Evolutionary conservation across 1,140 invertebrate species (phyloP), one percentile per base, ranked within the genome.

Genomic region (Anadara kagoshimensis): DNA sequence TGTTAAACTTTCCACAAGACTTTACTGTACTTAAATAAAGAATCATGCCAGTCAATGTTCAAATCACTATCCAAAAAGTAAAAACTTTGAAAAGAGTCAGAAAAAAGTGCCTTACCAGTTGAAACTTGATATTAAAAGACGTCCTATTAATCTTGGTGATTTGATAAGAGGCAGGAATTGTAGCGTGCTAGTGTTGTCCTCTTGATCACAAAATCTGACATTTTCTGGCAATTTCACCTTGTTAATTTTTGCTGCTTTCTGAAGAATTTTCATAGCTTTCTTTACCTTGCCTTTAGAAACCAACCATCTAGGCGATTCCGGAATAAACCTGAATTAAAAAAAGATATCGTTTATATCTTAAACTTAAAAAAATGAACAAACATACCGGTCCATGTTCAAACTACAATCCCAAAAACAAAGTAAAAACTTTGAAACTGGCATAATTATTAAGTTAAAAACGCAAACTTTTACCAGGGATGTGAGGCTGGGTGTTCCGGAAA

Each of bases 151-250:
- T 7, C n/a, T 44, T 43, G 18, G 29, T 11, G 64, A 67, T 5
- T 22, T 43, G 0, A 67, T 0, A 18, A 36, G 29, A 36, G 29
- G 29, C 29, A 36, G 29, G 7, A 36, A 51, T 51, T 73, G 12
- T 57, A 24, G 95, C 54, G 49, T 3, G 58, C 47, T 1, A 24
- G 67, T 29, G 62, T 49, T 36, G 16, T 24, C 36, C 43, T 44
- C 36, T 11, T 54, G 7, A 16, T 53, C 68, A 53, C 20, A 24
- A 24, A 66, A 24, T 16, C 63, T 45, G 3, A 67, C 44, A n/a
- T 67, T 47, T 12, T 57, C 53, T 44, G 53, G 64, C 18, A 57
- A n/a, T 24, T 44, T 57, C n/a, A 18, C 36, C 18, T 57, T 45
- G 24, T 67, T 67, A 3, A 57, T 53, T 45, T 44, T 67, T 0